Conservation (phyloP, 2,888 invertebrate species). For the Cheilosia grossa region DNA sequence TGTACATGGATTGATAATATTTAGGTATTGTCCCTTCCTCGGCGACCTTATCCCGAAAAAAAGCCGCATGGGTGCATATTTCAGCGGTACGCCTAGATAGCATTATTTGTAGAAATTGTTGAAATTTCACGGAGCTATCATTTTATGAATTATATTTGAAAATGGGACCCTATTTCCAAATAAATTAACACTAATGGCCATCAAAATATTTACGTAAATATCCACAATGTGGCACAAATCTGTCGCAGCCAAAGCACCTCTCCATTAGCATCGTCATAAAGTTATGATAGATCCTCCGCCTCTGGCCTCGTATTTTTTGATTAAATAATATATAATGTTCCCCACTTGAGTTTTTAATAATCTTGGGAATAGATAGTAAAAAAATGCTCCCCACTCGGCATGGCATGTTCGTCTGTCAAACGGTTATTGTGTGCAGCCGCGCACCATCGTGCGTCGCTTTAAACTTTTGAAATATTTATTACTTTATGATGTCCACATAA, state of each 20-base stretch:
- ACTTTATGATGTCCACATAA: slow-evolving; percentile 56
- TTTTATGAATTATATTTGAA: too few relatives aligned
- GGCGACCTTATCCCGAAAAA: too few relatives aligned
- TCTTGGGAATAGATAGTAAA: slow-evolving; percentile 45
- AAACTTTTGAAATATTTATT: slow-evolving; percentile 64
- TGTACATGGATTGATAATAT: too few relatives aligned
- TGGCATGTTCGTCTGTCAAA: slow-evolving; percentile 47
- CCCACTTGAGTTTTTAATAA: slow-evolving; percentile 63
- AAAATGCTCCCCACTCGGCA: slow-evolving; percentile 16
- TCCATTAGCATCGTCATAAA: slow-evolving; percentile 53
- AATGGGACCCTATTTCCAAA: neutral
- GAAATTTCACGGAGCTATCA: too few relatives aligned
- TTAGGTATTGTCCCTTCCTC: too few relatives aligned
- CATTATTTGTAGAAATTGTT: too few relatives aligned
- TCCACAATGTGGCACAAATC: slow-evolving; percentile 11
- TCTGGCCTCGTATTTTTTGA: slow-evolving; percentile 9
- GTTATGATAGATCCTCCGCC: slow-evolving; percentile 41
- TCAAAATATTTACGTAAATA: slow-evolving; percentile 5
- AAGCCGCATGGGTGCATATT: too few relatives aligned
- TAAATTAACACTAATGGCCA: slow-evolving; percentile 3
- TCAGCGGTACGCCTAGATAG: too few relatives aligned
- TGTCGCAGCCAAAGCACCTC: slow-evolving; percentile 8
- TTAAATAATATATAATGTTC: slow-evolving; percentile 43
- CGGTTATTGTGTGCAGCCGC: slow-evolving; percentile 25
- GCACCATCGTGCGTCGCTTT: neutral